Evolutionary conservation across 2,113 vertebrate genomes (phyloP), one percentile per base, ranked within the genome.

Genomic region (Prinia subflava): DNA sequence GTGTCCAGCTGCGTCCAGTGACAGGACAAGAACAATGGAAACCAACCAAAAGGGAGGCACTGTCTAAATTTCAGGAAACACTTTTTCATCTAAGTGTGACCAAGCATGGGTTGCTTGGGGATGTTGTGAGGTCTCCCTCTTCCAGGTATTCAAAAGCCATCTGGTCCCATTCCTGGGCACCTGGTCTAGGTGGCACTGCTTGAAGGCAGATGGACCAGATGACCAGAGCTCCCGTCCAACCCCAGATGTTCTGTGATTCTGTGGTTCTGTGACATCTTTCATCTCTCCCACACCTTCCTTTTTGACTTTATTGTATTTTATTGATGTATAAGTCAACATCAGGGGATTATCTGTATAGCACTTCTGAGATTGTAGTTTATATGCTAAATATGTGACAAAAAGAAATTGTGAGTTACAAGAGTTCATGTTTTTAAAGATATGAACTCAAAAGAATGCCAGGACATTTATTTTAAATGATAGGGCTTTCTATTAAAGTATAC

Each of bases 201-300:
- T 91, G 41, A 69, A 30, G 13, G 25, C 2, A 1, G 9, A 21
- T 55, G 22, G 9, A 75, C 15, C 27, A 37, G 22, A 33, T 37
- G 18, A 68, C 11, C 41, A 56, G 35, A 81, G 5, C 15, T 55
- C 27, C 18, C 15, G 17, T 60, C 30, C 31, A 62, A 22, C 7
- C 13, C 55, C 41, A 74, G 22, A 7, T 55, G 3, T 42, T 75
- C 35, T 56, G 13, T 30, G 27, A 56, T 65, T 35, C 53, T 81
- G 35, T 42, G 18, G 11, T 52, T 27, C 37, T 62, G 8, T 63
- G 31, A 46, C 24, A 44, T 14, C 7, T 60, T 77, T 74, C 9
- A 16, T 60, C 23, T 71, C 35, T 44, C 0, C 0, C 10, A 22
- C 15, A 44, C 23, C 10, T 49, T 71, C 16, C 5, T 62, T 73